Evolutionary conservation across 1,140 invertebrate genomes (phyloP).

Genomic region (Acyrthosiphon pisum): DNA sequence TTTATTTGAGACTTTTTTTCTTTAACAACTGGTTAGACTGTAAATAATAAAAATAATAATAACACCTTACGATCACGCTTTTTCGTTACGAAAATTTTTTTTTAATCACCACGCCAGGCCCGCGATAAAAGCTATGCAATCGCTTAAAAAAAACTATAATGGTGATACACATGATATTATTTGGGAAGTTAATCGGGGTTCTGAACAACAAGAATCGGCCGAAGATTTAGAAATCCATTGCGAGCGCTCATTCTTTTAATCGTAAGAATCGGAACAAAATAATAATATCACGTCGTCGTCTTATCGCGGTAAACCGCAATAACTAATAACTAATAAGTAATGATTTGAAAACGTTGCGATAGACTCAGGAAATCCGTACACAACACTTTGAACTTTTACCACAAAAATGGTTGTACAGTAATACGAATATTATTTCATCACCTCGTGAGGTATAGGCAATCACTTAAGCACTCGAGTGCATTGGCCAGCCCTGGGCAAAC

Average conservation of each 20-base stretch:
- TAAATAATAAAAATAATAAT: too few species aligned
- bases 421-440: not conserved
- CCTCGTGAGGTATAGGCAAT: not conserved
- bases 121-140: too few species aligned
- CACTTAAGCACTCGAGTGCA: not conserved
- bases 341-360: not conserved
- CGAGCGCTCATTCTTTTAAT: not conserved
- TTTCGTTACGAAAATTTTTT: too few species aligned
- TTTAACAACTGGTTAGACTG: too few species aligned
- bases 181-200: not conserved
- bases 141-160: too few species aligned
- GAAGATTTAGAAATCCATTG: too few species aligned
- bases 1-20: too few species aligned
- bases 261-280: not conserved
- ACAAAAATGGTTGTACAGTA: not conserved
- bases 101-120: too few species aligned
- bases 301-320: not conserved
- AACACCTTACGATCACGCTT: too few species aligned
- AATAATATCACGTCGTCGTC: not conserved
- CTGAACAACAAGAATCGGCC: too few species aligned
- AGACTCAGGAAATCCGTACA: not conserved
- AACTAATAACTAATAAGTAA: too few species aligned
- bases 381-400: not conserved
- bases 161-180: too few species aligned
- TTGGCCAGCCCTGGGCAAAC: not conserved